Evolutionary conservation across 92 coral and sea anemone genomes (phyloP), one percentile per base, ranked within the genome.

Genomic region (Zoanthus solanderi): DNA sequence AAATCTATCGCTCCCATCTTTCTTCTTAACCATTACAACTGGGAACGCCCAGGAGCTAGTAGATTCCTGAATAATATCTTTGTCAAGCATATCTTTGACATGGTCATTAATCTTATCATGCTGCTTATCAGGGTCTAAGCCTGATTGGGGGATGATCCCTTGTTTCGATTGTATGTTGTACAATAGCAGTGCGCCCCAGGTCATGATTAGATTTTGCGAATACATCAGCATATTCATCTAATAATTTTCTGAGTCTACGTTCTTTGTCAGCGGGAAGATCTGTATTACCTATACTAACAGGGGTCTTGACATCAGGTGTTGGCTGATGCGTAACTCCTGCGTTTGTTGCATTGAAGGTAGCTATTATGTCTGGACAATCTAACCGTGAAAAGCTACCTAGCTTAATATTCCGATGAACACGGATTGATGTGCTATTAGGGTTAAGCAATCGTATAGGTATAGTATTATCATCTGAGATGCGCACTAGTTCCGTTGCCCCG

Each of bases 31-130:
- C 44, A 92, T 34, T 2, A 92, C 92, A 0, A 92, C 92, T 0
- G 94, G 94, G 29, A 53, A 53, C 7, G 92, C 89, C 90, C 94
- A 91, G n/a, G 91, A 90, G 28, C 89, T 78, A 30, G 67, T 83
- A 0, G 92, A 88, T 71, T 78, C 87, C 28, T 87, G 87, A 44
- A 90, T 90, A 12, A 90, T 90, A 10, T 79, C 82, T 2, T 78
- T 11, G 12, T 90, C 92, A 28, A 90, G 66, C 89, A 84, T 85
- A 44, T 87, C 87, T 28, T 72, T 57, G 0, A 89, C 89, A 73
- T 80, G 92, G 14, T 60, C 52, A 5, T 80, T 83, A 15, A 92
- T 92, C 31, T 16, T 17, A 11, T 83, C 82, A 28, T 90, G 82
- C 75, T 92, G 92, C 14, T 56, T 9, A 8, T 83, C 84, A 46